A percentile compares a stretch with the other conserved stretches of the same genome.
phyloP scores from a whole-genome alignment of 2,113 vertebrate genomes.

The Elachura formosa region DNA sequence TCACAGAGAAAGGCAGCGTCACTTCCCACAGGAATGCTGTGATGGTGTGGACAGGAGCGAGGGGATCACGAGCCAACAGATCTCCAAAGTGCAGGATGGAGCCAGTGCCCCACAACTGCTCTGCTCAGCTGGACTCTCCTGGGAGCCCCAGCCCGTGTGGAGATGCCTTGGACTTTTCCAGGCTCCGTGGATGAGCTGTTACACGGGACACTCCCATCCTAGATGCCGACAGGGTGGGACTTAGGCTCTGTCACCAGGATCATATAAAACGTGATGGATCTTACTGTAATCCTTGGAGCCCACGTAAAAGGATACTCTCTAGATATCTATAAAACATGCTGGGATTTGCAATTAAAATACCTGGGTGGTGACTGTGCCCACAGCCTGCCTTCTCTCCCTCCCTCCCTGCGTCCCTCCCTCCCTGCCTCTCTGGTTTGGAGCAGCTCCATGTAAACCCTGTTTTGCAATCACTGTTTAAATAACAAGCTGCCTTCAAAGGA shows the following conservation, averaged over 20 bases:
- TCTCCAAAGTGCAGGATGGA: neutral
- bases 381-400: neutral
- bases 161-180: neutral
- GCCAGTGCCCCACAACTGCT: neutral
- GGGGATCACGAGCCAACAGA: fast-evolving
- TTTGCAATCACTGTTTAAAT: conserved; percentile 49
- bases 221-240: neutral
- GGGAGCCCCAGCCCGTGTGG: fast-evolving
- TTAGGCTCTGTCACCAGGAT: neutral
- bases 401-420: neutral
- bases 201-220: neutral
- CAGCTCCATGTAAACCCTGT: neutral
- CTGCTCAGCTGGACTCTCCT: neutral
- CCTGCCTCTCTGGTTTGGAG: neutral
- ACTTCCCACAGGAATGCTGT: fast-evolving
- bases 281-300: conserved; percentile 28
- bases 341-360: conserved; percentile 54
- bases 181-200: neutral
- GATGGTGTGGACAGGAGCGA: neutral
- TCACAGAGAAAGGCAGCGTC: neutral
- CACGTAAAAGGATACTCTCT: conserved; percentile 16
- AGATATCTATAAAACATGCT: conserved; percentile 50
- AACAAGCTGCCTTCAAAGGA: conserved; percentile 57
- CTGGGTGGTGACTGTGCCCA: conserved; percentile 36
- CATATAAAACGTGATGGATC: conserved; percentile 37